These are phyloP conservation scores for Bombus difficillimus DNA, from an alignment of 1,140 invertebrate genomes.

Conservation along the genomic window DNA sequence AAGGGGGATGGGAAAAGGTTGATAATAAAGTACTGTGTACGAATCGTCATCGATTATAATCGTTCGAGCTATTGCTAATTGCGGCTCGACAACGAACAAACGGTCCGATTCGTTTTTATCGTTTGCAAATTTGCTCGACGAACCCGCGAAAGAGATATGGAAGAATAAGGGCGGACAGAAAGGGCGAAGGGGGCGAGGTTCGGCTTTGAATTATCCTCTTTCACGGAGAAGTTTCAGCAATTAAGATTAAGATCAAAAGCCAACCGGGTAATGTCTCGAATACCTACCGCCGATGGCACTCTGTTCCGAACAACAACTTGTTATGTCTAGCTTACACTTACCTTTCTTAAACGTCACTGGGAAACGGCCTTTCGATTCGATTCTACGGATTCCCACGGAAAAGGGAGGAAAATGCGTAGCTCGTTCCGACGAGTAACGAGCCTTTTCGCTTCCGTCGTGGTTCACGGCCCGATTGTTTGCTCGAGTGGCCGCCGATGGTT, in stretches of 20 bases:
- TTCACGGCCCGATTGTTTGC: too few species aligned
- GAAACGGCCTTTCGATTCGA: neutral
- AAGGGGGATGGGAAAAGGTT: neutral
- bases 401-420: neutral
- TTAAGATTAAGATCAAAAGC: slow-evolving; percentile 71
- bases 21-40: slow-evolving; percentile 10
- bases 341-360: slow-evolving; percentile 5
- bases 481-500: too few species aligned
- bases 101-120: slow-evolving; percentile 1
- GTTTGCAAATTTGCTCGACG: slow-evolving; percentile 48
- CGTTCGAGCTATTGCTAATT: slow-evolving; percentile 47
- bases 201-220: slow-evolving; percentile 50
- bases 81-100: slow-evolving; percentile 22
- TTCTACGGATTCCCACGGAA: slow-evolving; percentile 1
- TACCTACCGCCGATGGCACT: slow-evolving; percentile 31
- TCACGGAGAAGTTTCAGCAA: slow-evolving; percentile 55
- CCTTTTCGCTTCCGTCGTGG: neutral
- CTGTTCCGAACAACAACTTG: slow-evolving; percentile 43
- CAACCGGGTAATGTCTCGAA: slow-evolving; percentile 55
- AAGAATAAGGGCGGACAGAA: slow-evolving; percentile 5
- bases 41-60: slow-evolving; percentile 23
- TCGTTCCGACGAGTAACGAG: neutral
- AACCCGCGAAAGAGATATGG: neutral
- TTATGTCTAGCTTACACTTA: slow-evolving; percentile 32
- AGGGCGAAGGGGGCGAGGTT: neutral